Evolutionary conservation across 2,888 invertebrate species (phyloP), one percentile per base, ranked within the genome.

Genomic region (Fragum fragum): DNA sequence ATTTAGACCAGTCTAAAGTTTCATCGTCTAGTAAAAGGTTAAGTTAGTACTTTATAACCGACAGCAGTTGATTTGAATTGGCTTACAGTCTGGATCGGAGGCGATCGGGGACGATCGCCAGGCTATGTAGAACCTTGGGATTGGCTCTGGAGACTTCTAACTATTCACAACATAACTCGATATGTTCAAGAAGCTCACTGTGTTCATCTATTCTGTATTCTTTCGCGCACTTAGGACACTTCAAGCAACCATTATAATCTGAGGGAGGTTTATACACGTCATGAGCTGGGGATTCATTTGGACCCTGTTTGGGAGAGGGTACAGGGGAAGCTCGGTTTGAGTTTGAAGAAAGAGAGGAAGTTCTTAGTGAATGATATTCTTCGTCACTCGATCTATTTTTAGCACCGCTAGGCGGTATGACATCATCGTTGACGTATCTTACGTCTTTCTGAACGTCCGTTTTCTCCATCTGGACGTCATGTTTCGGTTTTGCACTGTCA

Each of bases 191-290:
- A 39, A 92, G 78, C 66, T 90, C 90, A 7, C 79, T 79, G 52
- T 91, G 90, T 57, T 89, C 80, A 16, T 86, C 88, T 18, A 87
- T 80, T 2, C 81, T 79, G 85, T 89, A 92, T 53, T 88, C 89
- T 59, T 89, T 88, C 36, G 82, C 82, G 75, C 92, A 92, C 55
- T 90, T 90, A 1, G 92, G 92, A 81, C 92, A 92, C 21, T 87
- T 85, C 61, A 91, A 80, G 23, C 87, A 73, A 66, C 88, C 84
- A 55, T 28, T 68, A 42, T 55, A 28, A 16, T 53, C 11, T 28
- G 18, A n/a, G 21, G 23, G 21, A 9, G 18, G 61, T 18, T 39
- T 26, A 6, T 16, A 57, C 18, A n/a, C 32, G n/a, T 29, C 73
- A 42, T 39, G 72, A n/a, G 47, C 55, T 14, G 71, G 70, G 5